Conservation (phyloP, 2,797 vertebrate genomes). For the Lagodon rhomboides region DNA sequence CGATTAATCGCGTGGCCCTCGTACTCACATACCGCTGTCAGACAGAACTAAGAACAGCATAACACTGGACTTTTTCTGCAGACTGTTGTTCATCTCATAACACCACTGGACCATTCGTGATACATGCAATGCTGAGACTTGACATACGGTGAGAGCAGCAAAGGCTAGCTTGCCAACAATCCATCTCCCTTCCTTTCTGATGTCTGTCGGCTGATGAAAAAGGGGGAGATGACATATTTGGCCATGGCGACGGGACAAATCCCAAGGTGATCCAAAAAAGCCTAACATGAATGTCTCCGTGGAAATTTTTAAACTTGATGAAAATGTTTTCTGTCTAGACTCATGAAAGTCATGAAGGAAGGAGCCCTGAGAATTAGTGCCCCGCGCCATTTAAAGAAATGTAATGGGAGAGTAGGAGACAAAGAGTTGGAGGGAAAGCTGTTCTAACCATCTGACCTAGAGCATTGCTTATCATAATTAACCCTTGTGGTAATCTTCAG, state of each 20-base stretch:
- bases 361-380: constrained; percentile 21
- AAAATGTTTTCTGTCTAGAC: constrained; percentile 61
- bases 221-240: constrained; percentile 61
- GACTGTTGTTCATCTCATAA: constrained; percentile 48
- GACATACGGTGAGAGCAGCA: constrained; percentile 36
- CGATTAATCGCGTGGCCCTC: no score
- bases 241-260: constrained; percentile 33
- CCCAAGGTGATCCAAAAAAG: constrained; percentile 52
- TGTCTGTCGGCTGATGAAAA: constrained; percentile 38
- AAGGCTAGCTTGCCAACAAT: constrained; percentile 45
- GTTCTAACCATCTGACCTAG: neutral
- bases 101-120: constrained; percentile 39
- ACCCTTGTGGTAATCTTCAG: constrained; percentile 3
- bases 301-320: constrained; percentile 56
- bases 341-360: constrained; percentile 38
- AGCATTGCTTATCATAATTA: constrained; percentile 18
- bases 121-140: constrained; percentile 36
- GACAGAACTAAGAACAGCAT: constrained; percentile 3
- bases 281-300: constrained; percentile 42
- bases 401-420: constrained; percentile 6
- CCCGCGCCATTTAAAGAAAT: constrained; percentile 45
- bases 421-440: constrained; percentile 16
- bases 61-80: constrained; percentile 23
- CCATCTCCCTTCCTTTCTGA: constrained; percentile 38
- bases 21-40: constrained; percentile 13